Evolutionary conservation across 2,888 invertebrate genomes (phyloP).

Genomic region (Hydrotaea diabolus): DNA sequence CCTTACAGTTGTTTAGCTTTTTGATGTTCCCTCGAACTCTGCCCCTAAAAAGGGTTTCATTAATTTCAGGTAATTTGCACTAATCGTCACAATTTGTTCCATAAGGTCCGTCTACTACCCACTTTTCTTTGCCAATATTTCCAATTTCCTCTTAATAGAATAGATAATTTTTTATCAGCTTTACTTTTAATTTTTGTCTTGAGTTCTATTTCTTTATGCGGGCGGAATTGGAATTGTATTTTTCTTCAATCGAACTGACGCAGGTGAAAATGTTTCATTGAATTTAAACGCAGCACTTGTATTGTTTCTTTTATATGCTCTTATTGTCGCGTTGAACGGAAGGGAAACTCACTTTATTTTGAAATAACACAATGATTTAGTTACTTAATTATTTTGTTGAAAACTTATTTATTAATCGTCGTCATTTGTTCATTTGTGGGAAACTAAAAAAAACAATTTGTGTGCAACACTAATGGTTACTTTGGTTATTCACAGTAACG

Average conservation of each 20-base stretch:
- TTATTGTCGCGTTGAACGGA: constrained; percentile 9
- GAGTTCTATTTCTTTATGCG: constrained; percentile 16
- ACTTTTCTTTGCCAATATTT: not conserved
- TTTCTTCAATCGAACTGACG: constrained; percentile 8
- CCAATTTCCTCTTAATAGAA: not conserved
- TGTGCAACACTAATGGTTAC: constrained; percentile 46
- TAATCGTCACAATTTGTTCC: not conserved
- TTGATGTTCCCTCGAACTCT: not conserved
- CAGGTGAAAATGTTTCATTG: constrained; percentile 35
- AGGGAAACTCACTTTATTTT: constrained; percentile 66
- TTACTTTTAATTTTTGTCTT: too few relatives aligned
- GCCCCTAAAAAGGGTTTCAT: not conserved
- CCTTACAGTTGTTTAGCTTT: not conserved
- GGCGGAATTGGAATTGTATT: constrained; percentile 3
- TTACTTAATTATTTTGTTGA: constrained; percentile 60
- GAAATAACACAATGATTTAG: constrained; percentile 59
- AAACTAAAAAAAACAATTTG: constrained; percentile 56
- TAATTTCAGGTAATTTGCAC: not conserved
- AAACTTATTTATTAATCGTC: constrained; percentile 66
- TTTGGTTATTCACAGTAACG: not conserved
- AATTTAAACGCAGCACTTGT: not conserved
- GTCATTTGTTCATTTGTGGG: constrained; percentile 69
- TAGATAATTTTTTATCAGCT: not conserved
- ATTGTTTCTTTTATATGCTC: constrained; percentile 1
- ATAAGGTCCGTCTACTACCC: too few relatives aligned